Evolutionary conservation across 2,888 invertebrate genomes (phyloP).

Genomic region (Andrena haemorrhoa): DNA sequence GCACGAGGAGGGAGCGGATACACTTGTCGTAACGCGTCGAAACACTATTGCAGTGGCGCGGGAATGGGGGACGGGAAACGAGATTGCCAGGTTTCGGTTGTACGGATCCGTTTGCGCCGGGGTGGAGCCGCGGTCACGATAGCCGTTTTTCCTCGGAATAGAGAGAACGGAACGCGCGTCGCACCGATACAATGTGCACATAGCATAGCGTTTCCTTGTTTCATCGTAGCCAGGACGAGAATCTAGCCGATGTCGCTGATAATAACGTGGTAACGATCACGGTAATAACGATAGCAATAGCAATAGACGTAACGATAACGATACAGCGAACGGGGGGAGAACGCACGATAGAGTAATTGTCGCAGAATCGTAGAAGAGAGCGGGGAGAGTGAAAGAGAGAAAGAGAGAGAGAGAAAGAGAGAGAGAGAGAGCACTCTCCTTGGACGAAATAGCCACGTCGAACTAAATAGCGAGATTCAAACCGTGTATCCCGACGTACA

Average conservation of each 20-base stretch:
- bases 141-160: conserved; percentile 1
- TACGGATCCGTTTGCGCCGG: background rate
- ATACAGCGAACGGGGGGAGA: conserved; percentile 25
- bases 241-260: conserved; percentile 35
- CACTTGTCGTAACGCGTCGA: conserved; percentile 6
- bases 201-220: conserved; percentile 44
- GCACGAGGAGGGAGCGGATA: conserved; percentile 8
- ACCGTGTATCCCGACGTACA: background rate
- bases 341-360: conserved; percentile 25
- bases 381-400: background rate
- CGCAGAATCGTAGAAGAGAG: background rate
- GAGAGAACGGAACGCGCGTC: background rate
- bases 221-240: conserved; percentile 46
- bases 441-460: conserved; percentile 1
- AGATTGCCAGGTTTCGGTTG: conserved; percentile 39
- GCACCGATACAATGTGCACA: background rate
- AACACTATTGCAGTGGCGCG: background rate
- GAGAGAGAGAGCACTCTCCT: background rate
- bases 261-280: conserved; percentile 43
- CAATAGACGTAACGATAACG: conserved; percentile 37
- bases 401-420: too few species aligned
- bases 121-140: background rate
- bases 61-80: background rate
- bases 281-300: conserved; percentile 58
- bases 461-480: background rate